Percentiles rank a stretch among this genome's conserved stretches.
These are phyloP conservation scores for Tridacna gigas DNA, from an alignment of 2,888 invertebrate genomes.

Conservation along the genomic window DNA sequence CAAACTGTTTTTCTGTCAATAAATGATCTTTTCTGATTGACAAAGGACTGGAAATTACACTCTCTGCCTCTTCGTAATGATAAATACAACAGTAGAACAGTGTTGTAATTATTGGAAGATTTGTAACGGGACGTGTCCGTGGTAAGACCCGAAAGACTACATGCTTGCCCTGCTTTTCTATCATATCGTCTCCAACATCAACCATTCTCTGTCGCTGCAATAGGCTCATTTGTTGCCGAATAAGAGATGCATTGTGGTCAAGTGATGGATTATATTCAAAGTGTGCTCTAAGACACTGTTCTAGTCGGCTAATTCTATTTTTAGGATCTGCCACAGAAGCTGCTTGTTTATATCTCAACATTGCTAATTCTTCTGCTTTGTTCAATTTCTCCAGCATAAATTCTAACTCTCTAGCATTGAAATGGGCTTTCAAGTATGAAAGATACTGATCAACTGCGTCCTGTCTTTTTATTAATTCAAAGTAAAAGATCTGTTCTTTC, in stretches of 20 bases:
- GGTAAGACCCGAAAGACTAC: slow-evolving; percentile 82
- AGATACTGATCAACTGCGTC: slow-evolving; percentile 83
- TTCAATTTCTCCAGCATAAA: slow-evolving; percentile 22
- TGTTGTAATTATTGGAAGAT: slow-evolving; percentile 85
- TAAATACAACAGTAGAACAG: slow-evolving; percentile 85
- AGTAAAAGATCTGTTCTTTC: slow-evolving; percentile 78
- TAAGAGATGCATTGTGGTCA: slow-evolving; percentile 70
- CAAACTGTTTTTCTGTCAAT: slow-evolving; percentile 84
- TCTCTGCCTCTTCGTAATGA: slow-evolving; percentile 84
- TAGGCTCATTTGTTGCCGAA: slow-evolving; percentile 79
- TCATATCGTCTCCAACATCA: slow-evolving; percentile 81
- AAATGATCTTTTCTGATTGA: slow-evolving; percentile 81
- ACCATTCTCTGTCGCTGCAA: slow-evolving; percentile 83
- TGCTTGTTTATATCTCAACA: slow-evolving; percentile 78
- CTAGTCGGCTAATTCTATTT: slow-evolving; percentile 73
- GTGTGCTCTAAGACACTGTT: slow-evolving; percentile 79
- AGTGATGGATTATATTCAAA: slow-evolving; percentile 75
- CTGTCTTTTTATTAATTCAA: slow-evolving; percentile 76
- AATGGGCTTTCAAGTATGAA: slow-evolving; percentile 75
- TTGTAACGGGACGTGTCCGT: slow-evolving; percentile 81
- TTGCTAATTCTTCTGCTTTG: slow-evolving; percentile 4
- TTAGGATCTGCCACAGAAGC: slow-evolving; percentile 65
- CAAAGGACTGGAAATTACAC: slow-evolving; percentile 80
- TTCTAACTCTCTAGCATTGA: slow-evolving; percentile 67
- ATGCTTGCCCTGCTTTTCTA: slow-evolving; percentile 71